Evolutionary conservation across 2,888 invertebrate genomes (phyloP).

Genomic region (Actias luna): DNA sequence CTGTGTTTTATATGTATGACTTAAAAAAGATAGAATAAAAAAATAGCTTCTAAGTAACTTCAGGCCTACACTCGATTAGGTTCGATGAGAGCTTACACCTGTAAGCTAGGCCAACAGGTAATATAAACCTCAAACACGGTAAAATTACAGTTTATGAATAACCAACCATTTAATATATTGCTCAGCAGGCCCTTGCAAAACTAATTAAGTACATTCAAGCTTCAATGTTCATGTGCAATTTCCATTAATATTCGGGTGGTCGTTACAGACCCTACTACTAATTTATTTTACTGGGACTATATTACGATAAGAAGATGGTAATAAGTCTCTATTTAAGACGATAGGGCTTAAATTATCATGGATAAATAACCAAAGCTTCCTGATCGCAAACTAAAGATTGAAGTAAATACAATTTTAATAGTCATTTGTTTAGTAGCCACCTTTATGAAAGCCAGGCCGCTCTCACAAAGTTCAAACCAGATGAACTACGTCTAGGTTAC

Average conservation of each 20-base stretch:
- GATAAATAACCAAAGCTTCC: background rate
- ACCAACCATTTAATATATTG: background rate
- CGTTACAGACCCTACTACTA: constrained; percentile 10
- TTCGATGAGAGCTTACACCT: too few relatives aligned
- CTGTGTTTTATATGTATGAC: too few relatives aligned
- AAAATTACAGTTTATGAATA: background rate
- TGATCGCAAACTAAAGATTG: too few relatives aligned
- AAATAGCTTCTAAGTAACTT: too few relatives aligned
- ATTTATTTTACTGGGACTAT: background rate
- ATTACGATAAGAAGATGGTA: background rate
- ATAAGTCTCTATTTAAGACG: background rate
- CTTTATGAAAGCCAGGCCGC: too few relatives aligned
- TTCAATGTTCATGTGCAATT: constrained; percentile 13
- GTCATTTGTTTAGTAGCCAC: too few relatives aligned
- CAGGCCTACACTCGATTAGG: too few relatives aligned
- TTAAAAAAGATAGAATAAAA: too few relatives aligned
- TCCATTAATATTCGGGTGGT: constrained; percentile 16
- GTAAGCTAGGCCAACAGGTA: background rate
- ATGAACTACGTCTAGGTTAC: too few relatives aligned
- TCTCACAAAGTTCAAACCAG: too few relatives aligned
- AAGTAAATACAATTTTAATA: too few relatives aligned
- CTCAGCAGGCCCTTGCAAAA: background rate
- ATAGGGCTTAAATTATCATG: background rate
- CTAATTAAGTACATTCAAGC: constrained; percentile 9
- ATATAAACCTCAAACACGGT: background rate